A percentile compares a stretch with the other conserved stretches of the same genome.
Conservation (phyloP, 1,140 invertebrate species). For the Gonatopus flavifemur region DNA sequence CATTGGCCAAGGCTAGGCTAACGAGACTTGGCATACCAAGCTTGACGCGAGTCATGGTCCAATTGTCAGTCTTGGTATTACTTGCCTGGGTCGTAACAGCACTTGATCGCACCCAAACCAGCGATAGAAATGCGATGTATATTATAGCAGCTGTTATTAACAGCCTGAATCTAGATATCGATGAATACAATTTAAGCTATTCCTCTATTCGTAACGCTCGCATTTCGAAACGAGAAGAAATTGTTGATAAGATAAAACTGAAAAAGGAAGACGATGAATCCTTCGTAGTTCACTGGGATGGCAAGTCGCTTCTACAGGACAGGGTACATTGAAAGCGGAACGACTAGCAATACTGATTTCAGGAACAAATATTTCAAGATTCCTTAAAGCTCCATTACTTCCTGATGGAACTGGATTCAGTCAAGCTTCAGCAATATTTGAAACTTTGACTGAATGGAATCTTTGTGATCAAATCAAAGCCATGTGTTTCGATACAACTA, state of each 20-base stretch:
- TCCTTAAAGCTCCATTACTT: slow-evolving; percentile 9
- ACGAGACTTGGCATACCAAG: too few relatives aligned
- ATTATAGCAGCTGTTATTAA: too few relatives aligned
- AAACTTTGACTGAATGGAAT: slow-evolving; percentile 15
- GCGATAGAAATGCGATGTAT: too few relatives aligned
- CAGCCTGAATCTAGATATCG: too few relatives aligned
- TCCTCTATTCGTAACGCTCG: too few relatives aligned
- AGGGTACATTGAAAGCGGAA: slow-evolving; percentile 9
- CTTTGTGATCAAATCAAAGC: slow-evolving; percentile 11
- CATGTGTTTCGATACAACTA: too few relatives aligned
- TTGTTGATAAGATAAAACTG: slow-evolving; percentile 10
- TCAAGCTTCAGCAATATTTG: slow-evolving; percentile 10
- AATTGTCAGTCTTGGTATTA: too few relatives aligned
- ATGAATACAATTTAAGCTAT: too few relatives aligned
- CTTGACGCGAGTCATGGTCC: too few relatives aligned
- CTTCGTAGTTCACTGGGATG: slow-evolving; percentile 17
- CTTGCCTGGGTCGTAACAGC: too few relatives aligned
- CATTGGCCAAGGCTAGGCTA: too few relatives aligned
- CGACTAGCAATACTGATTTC: slow-evolving; percentile 11
- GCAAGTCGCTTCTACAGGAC: slow-evolving; percentile 12
- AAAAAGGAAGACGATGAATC: not conserved
- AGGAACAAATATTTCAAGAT: slow-evolving; percentile 11
- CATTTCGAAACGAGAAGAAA: slow-evolving; percentile 6
- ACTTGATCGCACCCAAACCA: too few relatives aligned
- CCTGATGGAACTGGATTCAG: slow-evolving; percentile 3